phyloP scores from a whole-genome alignment of 2,888 invertebrate species.

The Nephrotoma flavescens region DNA sequence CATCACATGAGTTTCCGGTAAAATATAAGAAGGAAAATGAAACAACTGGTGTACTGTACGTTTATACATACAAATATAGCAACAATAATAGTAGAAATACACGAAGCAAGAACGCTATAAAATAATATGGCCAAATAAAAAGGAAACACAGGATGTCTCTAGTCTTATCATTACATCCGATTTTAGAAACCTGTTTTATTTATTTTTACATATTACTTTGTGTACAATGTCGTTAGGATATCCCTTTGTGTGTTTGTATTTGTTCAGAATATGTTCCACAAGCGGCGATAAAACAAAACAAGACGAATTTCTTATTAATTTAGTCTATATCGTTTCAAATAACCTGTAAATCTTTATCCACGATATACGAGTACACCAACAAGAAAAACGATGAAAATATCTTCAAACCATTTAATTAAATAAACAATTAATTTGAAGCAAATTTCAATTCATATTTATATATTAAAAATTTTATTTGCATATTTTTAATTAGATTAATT shows the following conservation, averaged over 20 bases:
- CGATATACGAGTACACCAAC: no score
- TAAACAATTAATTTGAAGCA: no score
- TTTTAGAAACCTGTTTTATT: conserved; percentile 1
- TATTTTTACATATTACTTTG: neutral
- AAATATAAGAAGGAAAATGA: neutral
- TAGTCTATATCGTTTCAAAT: neutral
- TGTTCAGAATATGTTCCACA: neutral
- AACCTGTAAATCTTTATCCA: neutral
- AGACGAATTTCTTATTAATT: neutral
- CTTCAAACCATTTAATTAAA: no score
- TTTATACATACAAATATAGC: neutral
- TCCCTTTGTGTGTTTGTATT: neutral
- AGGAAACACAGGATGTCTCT: conserved; percentile 1
- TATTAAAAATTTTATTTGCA: no score
- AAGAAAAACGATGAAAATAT: no score
- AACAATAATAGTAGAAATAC: neutral
- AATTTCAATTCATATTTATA: no score
- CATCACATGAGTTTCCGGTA: neutral
- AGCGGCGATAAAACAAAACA: neutral
- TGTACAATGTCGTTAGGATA: neutral
- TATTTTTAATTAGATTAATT: no score
- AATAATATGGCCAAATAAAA: neutral
- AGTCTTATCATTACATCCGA: conserved; percentile 2
- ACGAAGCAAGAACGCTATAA: neutral
- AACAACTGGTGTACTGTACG: neutral